These are phyloP conservation scores for Lasaia peninsularis DNA, from an alignment of 1,140 invertebrate species.

Conservation along the genomic window DNA sequence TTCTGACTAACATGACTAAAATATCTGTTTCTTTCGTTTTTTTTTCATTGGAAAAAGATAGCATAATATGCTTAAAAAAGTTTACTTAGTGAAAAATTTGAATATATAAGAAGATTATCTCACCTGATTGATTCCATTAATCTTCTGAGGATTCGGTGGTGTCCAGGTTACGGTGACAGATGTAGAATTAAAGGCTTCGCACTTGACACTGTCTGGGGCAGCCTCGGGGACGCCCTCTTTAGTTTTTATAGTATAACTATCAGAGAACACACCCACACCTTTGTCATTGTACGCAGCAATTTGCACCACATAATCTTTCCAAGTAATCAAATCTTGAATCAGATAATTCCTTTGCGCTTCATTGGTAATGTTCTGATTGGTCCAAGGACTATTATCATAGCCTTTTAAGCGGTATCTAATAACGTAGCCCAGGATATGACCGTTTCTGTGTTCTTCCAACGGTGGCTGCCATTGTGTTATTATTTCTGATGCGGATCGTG, in stretches of 20 bases:
- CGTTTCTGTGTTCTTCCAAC: constrained; percentile 94
- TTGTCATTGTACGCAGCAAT: constrained; percentile 98
- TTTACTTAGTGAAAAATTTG: no score
- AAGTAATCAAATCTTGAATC: constrained; percentile 96
- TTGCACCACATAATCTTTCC: constrained; percentile 98
- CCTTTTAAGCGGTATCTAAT: constrained; percentile 94
- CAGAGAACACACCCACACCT: constrained; percentile 94
- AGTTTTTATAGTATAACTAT: constrained; percentile 95
- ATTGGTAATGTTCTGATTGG: constrained; percentile 93
- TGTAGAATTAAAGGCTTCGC: constrained; percentile 92
- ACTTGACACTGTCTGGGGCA: constrained; percentile 89
- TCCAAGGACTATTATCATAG: constrained; percentile 94
- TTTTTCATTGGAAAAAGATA: no score
- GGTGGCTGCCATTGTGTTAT: constrained; percentile 98
- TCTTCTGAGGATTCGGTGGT: constrained; percentile 96
- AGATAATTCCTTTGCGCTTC: constrained; percentile 95
- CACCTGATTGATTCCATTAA: constrained; percentile 98
- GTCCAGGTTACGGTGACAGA: constrained; percentile 90
- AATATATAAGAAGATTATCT: no score
- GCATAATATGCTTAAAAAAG: no score
- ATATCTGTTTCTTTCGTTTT: no score
- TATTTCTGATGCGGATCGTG: constrained; percentile 95
- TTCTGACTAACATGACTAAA: no score
- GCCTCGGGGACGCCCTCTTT: constrained; percentile 96
- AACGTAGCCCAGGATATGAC: constrained; percentile 95